Percentiles rank a stretch among this genome's conserved stretches.
phyloP scores from a whole-genome alignment of 23 tunicate species.

The Ciona savignyi region DNA sequence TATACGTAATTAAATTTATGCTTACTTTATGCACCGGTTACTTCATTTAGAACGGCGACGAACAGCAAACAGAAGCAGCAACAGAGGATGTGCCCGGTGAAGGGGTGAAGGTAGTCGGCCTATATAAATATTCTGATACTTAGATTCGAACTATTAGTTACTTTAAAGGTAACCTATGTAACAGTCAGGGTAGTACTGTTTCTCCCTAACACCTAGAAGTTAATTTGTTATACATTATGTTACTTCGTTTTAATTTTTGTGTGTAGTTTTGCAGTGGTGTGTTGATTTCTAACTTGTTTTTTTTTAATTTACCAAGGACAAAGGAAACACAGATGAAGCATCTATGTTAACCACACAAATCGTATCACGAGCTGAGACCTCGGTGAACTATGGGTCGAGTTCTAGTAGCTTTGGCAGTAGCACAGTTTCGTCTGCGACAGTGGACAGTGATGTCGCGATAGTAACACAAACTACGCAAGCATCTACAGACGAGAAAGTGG shows the following conservation, averaged over 20 bases:
- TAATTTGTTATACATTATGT: too few species aligned
- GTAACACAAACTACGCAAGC: background rate
- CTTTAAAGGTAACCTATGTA: too few species aligned
- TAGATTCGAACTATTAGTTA: too few species aligned
- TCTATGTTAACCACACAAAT: constrained; percentile 3
- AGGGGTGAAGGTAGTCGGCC: constrained; percentile 10
- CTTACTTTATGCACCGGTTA: background rate
- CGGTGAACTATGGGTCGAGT: constrained; percentile 23
- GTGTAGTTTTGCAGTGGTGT: background rate
- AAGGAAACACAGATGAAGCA: constrained; percentile 9
- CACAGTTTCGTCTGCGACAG: constrained; percentile 9
- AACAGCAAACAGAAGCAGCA: background rate
- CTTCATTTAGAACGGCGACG: background rate
- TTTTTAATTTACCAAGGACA: background rate
- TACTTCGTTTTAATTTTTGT: too few species aligned
- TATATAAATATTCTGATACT: too few species aligned
- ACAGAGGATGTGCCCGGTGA: constrained; percentile 21
- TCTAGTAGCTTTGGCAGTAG: constrained; percentile 26
- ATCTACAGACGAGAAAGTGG: background rate
- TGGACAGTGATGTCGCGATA: background rate
- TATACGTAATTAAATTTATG: background rate
- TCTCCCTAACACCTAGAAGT: too few species aligned
- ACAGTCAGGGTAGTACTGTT: too few species aligned
- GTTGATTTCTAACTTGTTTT: background rate
- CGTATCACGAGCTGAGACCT: constrained; percentile 25